These are phyloP conservation scores for Sorex araneus DNA, from an alignment of 2,113 vertebrate genomes.

Conservation along the genomic window DNA sequence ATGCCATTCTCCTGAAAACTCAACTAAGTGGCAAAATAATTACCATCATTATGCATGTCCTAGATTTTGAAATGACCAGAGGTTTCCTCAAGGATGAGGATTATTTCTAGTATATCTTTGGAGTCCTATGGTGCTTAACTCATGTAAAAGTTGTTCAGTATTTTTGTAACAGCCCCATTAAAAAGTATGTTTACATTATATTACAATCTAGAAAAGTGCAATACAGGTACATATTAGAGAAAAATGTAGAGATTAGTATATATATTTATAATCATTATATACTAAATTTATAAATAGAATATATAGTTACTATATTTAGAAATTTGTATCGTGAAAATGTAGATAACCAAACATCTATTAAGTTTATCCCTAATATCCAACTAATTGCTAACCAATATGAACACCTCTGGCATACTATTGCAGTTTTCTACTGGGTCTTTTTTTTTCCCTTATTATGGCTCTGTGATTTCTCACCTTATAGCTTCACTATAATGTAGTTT, in stretches of 20 bases:
- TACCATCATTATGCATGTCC: not conserved
- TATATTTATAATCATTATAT: too few species aligned
- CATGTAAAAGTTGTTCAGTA: not conserved
- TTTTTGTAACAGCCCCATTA: constrained; percentile 52
- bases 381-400: not conserved
- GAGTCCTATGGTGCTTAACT: not conserved
- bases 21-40: not conserved
- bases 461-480: too few species aligned
- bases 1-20: not conserved
- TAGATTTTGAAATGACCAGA: not conserved
- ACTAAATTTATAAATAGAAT: too few species aligned
- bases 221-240: too few species aligned
- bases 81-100: not conserved
- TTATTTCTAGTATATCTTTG: constrained; percentile 9
- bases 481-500: too few species aligned
- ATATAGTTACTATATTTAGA: too few species aligned
- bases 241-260: too few species aligned
- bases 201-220: too few species aligned
- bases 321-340: too few species aligned
- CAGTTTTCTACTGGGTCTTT: not conserved
- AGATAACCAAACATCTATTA: too few species aligned
- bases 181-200: not conserved
- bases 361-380: not conserved
- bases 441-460: not conserved
- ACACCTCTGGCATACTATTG: not conserved